Percentiles rank a stretch among this genome's conserved stretches.
Evolutionary conservation across 2,797 vertebrate genomes (phyloP).

Genomic region (Acanthornis magna): DNA sequence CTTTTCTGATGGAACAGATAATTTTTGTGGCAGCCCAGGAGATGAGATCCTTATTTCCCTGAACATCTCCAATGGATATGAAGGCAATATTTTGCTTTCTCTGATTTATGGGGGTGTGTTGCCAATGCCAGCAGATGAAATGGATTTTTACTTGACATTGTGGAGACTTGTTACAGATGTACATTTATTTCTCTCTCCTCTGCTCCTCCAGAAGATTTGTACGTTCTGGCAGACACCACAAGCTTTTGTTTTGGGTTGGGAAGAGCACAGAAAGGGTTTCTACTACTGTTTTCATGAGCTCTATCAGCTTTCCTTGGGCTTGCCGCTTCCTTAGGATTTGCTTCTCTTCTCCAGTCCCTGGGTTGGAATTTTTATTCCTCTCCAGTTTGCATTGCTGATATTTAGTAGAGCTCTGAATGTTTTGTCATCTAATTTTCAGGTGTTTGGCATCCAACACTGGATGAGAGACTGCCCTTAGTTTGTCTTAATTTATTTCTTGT

Average conservation of each 20-base stretch:
- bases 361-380: neutral
- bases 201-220: slow-evolving; percentile 13
- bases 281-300: neutral
- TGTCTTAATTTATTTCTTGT: neutral
- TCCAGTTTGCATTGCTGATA: neutral
- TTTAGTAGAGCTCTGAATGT: neutral
- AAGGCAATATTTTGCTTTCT: slow-evolving; percentile 26
- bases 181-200: neutral
- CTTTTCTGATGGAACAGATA: neutral
- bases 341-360: neutral
- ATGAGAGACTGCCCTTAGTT: neutral
- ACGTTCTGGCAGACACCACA: neutral
- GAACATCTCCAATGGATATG: neutral
- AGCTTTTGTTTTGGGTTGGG: neutral
- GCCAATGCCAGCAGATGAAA: slow-evolving; percentile 27
- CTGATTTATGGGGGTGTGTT: neutral
- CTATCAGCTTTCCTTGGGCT: neutral
- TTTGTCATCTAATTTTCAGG: neutral
- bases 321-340: neutral
- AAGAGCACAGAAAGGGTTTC: neutral
- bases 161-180: neutral
- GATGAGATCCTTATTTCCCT: slow-evolving; percentile 36
- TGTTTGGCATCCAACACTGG: neutral
- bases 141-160: neutral
- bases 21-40: slow-evolving; percentile 11